Conservation (phyloP, 30 jellyfish, hydroid and myxozoan genomes). For the Chrysaora quinquecirrha region DNA sequence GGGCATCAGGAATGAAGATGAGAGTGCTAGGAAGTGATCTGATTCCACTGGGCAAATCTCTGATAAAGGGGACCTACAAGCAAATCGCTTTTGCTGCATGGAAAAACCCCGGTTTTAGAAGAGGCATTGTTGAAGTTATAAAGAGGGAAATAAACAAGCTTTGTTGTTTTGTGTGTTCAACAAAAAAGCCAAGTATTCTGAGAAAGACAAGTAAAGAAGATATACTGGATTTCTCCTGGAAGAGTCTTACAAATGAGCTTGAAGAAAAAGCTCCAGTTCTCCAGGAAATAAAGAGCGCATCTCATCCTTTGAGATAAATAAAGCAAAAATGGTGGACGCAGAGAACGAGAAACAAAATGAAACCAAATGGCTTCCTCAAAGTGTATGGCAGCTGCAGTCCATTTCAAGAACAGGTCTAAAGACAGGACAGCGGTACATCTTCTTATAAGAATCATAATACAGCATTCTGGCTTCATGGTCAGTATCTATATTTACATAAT, state of each 20-base stretch:
- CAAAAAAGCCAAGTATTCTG: slow-evolving; percentile 24
- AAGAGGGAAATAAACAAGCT: slow-evolving; percentile 18
- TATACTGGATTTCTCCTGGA: slow-evolving; percentile 3
- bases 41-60: slow-evolving; percentile 29
- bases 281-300: no score
- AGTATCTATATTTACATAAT: neutral
- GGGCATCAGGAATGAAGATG: slow-evolving; percentile 14
- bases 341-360: neutral
- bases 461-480: slow-evolving; percentile 23
- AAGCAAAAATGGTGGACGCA: no score
- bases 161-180: slow-evolving; percentile 14
- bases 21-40: slow-evolving; percentile 5
- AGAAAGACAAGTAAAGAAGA: slow-evolving; percentile 38
- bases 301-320: no score
- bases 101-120: slow-evolving; percentile 1
- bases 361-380: neutral
- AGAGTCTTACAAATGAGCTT: slow-evolving; percentile 13
- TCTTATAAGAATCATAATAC: slow-evolving; percentile 6
- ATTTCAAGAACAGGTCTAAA: slow-evolving; percentile 19
- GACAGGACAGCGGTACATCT: slow-evolving; percentile 12
- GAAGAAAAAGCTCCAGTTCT: slow-evolving; percentile 34
- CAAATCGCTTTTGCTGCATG: slow-evolving; percentile 39
- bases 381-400: slow-evolving; percentile 57
- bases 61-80: slow-evolving; percentile 32
- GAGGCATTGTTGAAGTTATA: neutral